A percentile compares a stretch with the other conserved stretches of the same genome.
phyloP scores from a whole-genome alignment of 2,888 invertebrate genomes.

The Isoperla grammatica region DNA sequence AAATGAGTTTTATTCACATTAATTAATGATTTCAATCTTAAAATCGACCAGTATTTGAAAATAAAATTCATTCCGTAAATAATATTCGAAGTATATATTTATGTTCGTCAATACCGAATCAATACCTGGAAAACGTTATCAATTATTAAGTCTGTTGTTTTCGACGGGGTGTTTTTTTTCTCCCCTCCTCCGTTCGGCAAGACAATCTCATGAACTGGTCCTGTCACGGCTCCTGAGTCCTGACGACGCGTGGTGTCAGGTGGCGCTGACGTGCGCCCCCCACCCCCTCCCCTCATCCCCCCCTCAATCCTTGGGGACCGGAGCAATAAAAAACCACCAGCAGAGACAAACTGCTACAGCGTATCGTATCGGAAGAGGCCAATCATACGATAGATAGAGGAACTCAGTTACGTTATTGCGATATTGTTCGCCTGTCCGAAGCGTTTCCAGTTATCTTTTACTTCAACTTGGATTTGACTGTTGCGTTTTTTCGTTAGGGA shows the following conservation, averaged over 20 bases:
- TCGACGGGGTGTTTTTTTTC: not conserved
- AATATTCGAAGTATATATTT: no score
- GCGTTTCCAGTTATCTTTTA: not conserved
- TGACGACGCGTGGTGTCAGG: constrained; percentile 12
- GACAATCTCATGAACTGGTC: not conserved
- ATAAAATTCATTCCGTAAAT: no score
- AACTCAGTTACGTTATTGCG: constrained; percentile 7
- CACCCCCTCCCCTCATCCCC: no score
- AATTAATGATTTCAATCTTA: no score
- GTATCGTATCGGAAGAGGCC: not conserved
- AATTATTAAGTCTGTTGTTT: not conserved
- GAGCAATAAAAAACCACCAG: constrained; percentile 16
- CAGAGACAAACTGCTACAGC: constrained; percentile 8
- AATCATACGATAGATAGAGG: constrained; percentile 1
- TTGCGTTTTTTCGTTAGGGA: no score
- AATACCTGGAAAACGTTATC: not conserved
- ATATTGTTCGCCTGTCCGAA: not conserved
- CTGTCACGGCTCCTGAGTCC: not conserved
- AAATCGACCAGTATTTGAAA: no score
- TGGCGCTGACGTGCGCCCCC: constrained; percentile 8
- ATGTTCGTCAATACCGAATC: no score
- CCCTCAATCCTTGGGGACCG: not conserved
- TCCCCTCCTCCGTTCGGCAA: not conserved
- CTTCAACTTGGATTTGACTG: not conserved
- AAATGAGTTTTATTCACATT: no score